A percentile compares a stretch with the other conserved stretches of the same genome.
Evolutionary conservation across 2,797 vertebrate species (phyloP).

Genomic region (Hyperoplus lanceolatus): DNA sequence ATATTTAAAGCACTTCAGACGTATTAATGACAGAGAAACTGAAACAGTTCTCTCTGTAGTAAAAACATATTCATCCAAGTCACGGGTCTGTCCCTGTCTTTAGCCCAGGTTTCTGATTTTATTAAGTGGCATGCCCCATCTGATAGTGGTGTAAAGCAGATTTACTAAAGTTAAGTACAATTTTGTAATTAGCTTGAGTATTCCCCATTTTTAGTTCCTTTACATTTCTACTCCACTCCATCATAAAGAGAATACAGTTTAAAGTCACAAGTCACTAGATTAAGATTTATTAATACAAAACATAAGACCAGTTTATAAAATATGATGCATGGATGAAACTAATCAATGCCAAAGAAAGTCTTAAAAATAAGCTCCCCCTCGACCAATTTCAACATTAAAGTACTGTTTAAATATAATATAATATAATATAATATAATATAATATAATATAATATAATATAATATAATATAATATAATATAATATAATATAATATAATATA

Average conservation of each 20-base stretch:
- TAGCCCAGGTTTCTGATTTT: background rate
- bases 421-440: background rate
- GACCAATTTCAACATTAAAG: background rate
- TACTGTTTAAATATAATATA: background rate
- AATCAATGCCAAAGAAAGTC: background rate
- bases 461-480: background rate
- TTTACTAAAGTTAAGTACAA: background rate
- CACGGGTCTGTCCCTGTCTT: conserved; percentile 2
- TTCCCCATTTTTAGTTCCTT: background rate
- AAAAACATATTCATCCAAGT: conserved; percentile 37
- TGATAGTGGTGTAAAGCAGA: background rate
- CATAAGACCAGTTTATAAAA: background rate
- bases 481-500: background rate
- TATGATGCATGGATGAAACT: background rate
- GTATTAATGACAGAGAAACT: conserved; percentile 50
- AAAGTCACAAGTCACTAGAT: background rate
- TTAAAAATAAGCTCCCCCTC: conserved; percentile 5
- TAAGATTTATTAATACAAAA: background rate
- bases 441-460: background rate
- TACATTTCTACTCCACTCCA: background rate
- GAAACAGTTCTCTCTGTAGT: conserved; percentile 38
- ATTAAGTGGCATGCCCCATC: background rate
- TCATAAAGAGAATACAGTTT: background rate
- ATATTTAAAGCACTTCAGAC: conserved; percentile 61
- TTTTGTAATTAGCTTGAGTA: background rate